Evolutionary conservation across 2,888 invertebrate species (phyloP).

Genomic region (Mechanitis messenoides): DNA sequence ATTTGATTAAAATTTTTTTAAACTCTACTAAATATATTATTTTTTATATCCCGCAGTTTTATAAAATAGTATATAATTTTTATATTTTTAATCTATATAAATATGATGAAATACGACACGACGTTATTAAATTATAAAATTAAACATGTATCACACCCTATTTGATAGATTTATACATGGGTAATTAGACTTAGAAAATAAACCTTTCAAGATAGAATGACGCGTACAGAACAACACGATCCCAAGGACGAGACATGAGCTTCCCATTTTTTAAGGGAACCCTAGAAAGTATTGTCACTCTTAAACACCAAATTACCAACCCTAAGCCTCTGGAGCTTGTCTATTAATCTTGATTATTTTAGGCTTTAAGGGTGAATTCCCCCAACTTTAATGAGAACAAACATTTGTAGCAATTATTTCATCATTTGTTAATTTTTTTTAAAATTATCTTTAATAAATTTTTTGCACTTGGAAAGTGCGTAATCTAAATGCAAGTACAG

Average conservation of each 20-base stretch:
- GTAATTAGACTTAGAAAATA: too few species aligned
- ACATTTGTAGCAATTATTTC: constrained; percentile 6
- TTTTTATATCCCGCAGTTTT: too few species aligned
- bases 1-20: too few species aligned
- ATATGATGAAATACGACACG: too few species aligned
- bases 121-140: too few species aligned
- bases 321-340: constrained; percentile 51
- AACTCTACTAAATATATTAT: too few species aligned
- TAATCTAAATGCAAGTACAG: background rate
- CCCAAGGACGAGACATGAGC: background rate
- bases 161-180: too few species aligned
- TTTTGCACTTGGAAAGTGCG: background rate
- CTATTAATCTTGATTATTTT: constrained; percentile 69
- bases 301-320: constrained; percentile 52
- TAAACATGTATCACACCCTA: too few species aligned
- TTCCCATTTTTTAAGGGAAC: background rate
- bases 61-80: too few species aligned
- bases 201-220: too few species aligned
- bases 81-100: too few species aligned
- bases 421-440: background rate
- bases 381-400: constrained; percentile 20
- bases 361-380: constrained; percentile 40
- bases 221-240: background rate
- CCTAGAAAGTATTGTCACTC: constrained; percentile 5
- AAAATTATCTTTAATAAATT: too few species aligned